Conservation (phyloP, 2,797 vertebrate genomes). For the Fistularia commersonii region DNA sequence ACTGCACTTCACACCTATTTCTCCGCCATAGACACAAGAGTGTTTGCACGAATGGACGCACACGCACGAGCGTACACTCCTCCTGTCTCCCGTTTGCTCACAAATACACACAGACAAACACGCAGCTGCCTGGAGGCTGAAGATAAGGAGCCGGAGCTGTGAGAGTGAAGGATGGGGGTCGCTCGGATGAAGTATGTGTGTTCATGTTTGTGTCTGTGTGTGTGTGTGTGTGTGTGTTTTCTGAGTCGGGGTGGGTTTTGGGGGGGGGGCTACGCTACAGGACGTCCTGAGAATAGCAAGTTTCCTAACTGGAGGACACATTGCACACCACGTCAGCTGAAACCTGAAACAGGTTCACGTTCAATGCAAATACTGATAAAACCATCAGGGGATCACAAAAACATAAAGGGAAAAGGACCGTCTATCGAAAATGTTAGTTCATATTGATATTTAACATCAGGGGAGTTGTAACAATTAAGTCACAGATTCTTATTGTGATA, state of each 20-base stretch:
- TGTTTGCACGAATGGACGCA: constrained; percentile 1
- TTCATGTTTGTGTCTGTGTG: constrained; percentile 40
- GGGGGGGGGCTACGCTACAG: constrained; percentile 38
- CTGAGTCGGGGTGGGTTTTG: constrained; percentile 11
- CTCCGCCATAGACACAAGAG: constrained; percentile 43
- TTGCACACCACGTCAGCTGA: constrained; percentile 14
- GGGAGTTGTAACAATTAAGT: constrained; percentile 8
- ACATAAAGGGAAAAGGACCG: constrained; percentile 3
- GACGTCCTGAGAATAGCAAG: constrained; percentile 62
- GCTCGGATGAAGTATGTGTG: constrained; percentile 34
- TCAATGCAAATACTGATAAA: constrained; percentile 15
- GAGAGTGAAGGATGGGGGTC: constrained; percentile 36
- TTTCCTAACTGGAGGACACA: constrained; percentile 33
- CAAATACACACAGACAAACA: constrained; percentile 41
- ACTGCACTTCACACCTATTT: constrained; percentile 71
- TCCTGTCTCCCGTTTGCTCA: constrained; percentile 21
- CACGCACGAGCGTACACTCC: constrained; percentile 29
- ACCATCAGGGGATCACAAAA: constrained; percentile 5
- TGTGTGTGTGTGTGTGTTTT: constrained; percentile 22
- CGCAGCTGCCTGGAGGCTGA: constrained; percentile 69
- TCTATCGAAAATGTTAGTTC: constrained; percentile 30
- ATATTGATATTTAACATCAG: constrained; percentile 17
- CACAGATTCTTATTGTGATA: too few species aligned
- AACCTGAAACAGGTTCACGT: constrained; percentile 1
- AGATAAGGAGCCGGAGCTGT: constrained; percentile 70